Evolutionary conservation across 2,888 invertebrate genomes (phyloP), one percentile per base, ranked within the genome.

Genomic region (Ennomos fuscantarius): DNA sequence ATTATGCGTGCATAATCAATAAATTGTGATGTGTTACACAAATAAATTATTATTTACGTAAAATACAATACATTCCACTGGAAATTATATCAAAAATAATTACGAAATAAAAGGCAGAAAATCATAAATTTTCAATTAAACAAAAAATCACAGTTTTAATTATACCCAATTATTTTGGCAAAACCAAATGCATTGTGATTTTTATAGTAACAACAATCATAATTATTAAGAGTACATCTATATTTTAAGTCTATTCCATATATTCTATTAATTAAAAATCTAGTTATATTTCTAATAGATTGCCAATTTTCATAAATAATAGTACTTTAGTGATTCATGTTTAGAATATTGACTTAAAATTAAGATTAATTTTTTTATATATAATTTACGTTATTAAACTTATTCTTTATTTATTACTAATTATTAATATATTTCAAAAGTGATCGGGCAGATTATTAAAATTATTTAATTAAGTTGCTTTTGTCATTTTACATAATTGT

Each of bases 71-170:
- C 24, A 15, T 15, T 15, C 15, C 15, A 24, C 24, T 24, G 24
- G 24, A 5, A 6, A 24, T 24, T 5, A 24, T 24, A 24, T 24
- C 24, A 24, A 24, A 24, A 24, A 24, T 6, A 24, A 24, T 24
- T 6, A 24, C 1, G 6, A 24, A 24, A 24, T 24, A 5, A 24
- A 24, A 24, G n/a, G n/a, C 24, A 24, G 2, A 24, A 24, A 24
- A 24, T 2, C 15, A 15, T 3, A 6, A 24, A 24, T 24, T 24
- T 24, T 24, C 5, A 24, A 5, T 3, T 3, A 24, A 24, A n/a
- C n/a, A 45, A 39, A 45, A 42, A 49, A 61, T 56, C 56, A 57
- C 53, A 57, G 56, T 52, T 46, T 36, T 42, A 41, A n/a, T n/a
- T 10, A 41, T 43, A 43, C 34, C 45, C 43, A 52, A 52, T 51